Evolutionary conservation across 2,888 invertebrate genomes (phyloP).

Genomic region (Xanthorhoe spadicearia): DNA sequence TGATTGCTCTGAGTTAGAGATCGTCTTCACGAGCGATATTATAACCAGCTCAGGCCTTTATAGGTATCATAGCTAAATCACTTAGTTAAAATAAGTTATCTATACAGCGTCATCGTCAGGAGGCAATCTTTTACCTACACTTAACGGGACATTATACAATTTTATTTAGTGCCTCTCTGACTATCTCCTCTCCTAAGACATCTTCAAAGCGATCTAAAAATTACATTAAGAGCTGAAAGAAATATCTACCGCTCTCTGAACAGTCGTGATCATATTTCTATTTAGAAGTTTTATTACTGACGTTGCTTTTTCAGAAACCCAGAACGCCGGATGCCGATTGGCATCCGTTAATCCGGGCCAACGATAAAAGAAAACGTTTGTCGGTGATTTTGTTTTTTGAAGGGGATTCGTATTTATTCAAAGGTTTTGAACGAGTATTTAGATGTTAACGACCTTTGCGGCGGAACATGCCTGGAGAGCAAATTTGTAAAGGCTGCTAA

Average conservation of each 20-base stretch:
- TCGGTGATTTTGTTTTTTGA: conserved; percentile 8
- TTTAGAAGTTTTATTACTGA: background rate
- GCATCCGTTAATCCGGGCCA: conserved; percentile 1
- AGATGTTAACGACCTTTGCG: background rate
- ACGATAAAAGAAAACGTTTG: conserved; percentile 7
- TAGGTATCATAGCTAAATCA: no score
- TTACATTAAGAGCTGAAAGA: background rate
- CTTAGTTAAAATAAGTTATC: no score
- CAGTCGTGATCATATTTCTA: no score
- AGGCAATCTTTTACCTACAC: no score
- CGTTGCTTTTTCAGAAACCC: background rate
- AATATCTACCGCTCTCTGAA: background rate
- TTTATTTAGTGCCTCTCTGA: no score
- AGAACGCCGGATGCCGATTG: background rate
- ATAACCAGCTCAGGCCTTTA: no score
- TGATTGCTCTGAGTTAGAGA: no score
- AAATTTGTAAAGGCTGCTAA: background rate
- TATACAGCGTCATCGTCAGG: no score
- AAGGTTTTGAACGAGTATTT: background rate
- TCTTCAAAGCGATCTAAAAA: no score
- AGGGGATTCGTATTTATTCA: conserved; percentile 4
- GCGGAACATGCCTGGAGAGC: background rate
- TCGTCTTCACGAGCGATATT: no score
- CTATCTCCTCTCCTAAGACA: no score
- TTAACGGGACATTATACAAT: no score